phyloP scores from a whole-genome alignment of 2,113 vertebrate species.

The Mustela nigripes region DNA sequence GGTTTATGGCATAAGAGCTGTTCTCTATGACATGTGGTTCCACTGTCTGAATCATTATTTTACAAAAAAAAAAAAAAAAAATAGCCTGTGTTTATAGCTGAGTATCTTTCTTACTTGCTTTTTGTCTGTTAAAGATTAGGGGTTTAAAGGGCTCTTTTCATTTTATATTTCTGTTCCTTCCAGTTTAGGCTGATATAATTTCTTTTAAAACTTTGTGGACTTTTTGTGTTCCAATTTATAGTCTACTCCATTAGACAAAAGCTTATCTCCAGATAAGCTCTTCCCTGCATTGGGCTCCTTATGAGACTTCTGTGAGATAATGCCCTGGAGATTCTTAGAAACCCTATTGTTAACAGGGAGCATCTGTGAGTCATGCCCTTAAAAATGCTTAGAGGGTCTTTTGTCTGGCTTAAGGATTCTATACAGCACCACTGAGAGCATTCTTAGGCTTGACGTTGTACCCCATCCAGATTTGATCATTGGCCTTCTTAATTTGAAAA shows the following conservation, averaged over 20 bases:
- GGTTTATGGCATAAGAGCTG: not conserved
- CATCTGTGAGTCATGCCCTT: not conserved
- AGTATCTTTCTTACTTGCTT: not conserved
- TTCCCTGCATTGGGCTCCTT: not conserved
- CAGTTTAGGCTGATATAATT: not conserved
- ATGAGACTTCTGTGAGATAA: not conserved
- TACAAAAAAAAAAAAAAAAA: slow-evolving; percentile 20
- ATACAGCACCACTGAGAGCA: not conserved
- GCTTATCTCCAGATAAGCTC: not conserved
- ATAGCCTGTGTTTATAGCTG: not conserved
- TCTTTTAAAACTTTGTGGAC: not conserved
- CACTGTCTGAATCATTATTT: not conserved
- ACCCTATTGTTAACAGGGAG: not conserved
- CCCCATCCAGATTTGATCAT: not conserved
- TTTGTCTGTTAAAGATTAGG: not conserved
- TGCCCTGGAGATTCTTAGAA: not conserved
- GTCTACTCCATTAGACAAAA: not conserved
- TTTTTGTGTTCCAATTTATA: not conserved
- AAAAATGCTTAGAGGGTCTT: not conserved
- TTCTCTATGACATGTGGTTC: not conserved
- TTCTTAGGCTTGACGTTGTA: not conserved
- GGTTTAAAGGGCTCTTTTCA: not conserved
- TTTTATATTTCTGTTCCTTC: not conserved
- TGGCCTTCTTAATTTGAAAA: not conserved
- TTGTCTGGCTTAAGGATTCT: not conserved